phyloP scores from a whole-genome alignment of 2,888 invertebrate genomes.

The Drosophila siamana region DNA sequence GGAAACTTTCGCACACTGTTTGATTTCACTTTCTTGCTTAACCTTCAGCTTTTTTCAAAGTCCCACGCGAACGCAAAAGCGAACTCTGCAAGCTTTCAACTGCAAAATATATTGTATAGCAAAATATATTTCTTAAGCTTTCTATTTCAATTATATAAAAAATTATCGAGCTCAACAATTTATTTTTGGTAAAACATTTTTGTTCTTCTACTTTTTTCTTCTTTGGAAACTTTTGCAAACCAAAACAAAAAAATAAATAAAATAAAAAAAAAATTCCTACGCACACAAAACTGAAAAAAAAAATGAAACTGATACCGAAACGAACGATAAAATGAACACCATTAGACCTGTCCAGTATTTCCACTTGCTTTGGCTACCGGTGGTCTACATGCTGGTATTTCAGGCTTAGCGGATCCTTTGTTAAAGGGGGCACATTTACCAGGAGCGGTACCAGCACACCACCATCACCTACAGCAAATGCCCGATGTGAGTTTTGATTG shows the following conservation, averaged over 20 bases:
- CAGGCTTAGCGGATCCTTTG: constrained; percentile 86
- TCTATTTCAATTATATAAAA: constrained; percentile 53
- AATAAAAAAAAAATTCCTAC: constrained; percentile 29
- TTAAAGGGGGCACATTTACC: constrained; percentile 86
- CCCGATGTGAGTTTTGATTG: constrained; percentile 86
- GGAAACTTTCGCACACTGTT: constrained; percentile 47
- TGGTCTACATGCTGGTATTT: constrained; percentile 86
- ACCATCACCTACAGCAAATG: constrained; percentile 86
- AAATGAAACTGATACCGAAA: constrained; percentile 17
- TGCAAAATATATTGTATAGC: constrained; percentile 31
- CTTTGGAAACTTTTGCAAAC: constrained; percentile 54
- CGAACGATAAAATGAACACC: constrained; percentile 27
- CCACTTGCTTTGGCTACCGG: constrained; percentile 86
- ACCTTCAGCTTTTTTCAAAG: constrained; percentile 41
- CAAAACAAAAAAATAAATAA: constrained; percentile 16
- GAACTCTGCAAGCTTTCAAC: constrained; percentile 41
- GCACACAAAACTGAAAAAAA: constrained; percentile 32
- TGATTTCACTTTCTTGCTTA: constrained; percentile 10
- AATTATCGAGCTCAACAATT: constrained; percentile 57
- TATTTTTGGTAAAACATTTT: constrained; percentile 73
- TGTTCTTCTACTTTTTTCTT: constrained; percentile 74
- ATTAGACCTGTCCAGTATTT: constrained; percentile 86
- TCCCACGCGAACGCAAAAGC: constrained; percentile 47
- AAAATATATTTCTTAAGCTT: constrained; percentile 61
- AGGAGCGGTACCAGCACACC: constrained; percentile 86